Percentiles rank a stretch among this genome's conserved stretches.
Conservation (phyloP, 1,140 invertebrate species). For the Phymastichus coffea region DNA sequence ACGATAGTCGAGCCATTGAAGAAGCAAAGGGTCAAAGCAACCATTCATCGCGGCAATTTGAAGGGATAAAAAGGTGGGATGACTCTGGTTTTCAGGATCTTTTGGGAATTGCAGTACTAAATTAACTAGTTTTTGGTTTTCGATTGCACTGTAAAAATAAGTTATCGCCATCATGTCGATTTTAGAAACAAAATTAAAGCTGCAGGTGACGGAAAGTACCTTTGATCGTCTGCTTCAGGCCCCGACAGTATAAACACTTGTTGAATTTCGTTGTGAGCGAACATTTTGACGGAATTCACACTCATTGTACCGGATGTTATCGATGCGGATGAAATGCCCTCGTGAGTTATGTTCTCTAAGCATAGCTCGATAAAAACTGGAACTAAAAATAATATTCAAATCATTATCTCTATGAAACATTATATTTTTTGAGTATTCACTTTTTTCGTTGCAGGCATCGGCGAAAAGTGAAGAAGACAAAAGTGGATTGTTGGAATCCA, state of each 20-base stretch:
- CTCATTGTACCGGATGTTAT: slow-evolving; percentile 49
- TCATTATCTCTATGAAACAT: background rate
- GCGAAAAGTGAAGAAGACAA: slow-evolving; percentile 47
- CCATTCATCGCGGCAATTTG: slow-evolving; percentile 61
- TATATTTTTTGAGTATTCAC: slow-evolving; percentile 37
- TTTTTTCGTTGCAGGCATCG: slow-evolving; percentile 57
- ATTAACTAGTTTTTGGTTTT: slow-evolving; percentile 47
- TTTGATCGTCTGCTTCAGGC: slow-evolving; percentile 51
- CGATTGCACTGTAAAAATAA: slow-evolving; percentile 37
- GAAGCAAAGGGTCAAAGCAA: slow-evolving; percentile 64
- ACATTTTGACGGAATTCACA: slow-evolving; percentile 56
- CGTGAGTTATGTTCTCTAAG: slow-evolving; percentile 56
- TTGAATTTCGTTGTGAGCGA: slow-evolving; percentile 56
- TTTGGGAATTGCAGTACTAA: slow-evolving; percentile 60
- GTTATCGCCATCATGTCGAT: background rate
- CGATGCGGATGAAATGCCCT: slow-evolving; percentile 49
- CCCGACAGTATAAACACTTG: slow-evolving; percentile 62
- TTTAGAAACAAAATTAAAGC: background rate
- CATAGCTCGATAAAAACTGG: slow-evolving; percentile 58
- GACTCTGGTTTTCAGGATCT: slow-evolving; percentile 47
- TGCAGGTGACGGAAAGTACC: slow-evolving; percentile 27
- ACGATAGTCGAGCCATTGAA: slow-evolving; percentile 63
- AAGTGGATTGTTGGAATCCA: slow-evolving; percentile 48
- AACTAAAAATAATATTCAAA: slow-evolving; percentile 42
- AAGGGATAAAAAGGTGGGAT: slow-evolving; percentile 61